Evolutionary conservation across 2,888 invertebrate genomes (phyloP).

Genomic region (Diploptera punctata): DNA sequence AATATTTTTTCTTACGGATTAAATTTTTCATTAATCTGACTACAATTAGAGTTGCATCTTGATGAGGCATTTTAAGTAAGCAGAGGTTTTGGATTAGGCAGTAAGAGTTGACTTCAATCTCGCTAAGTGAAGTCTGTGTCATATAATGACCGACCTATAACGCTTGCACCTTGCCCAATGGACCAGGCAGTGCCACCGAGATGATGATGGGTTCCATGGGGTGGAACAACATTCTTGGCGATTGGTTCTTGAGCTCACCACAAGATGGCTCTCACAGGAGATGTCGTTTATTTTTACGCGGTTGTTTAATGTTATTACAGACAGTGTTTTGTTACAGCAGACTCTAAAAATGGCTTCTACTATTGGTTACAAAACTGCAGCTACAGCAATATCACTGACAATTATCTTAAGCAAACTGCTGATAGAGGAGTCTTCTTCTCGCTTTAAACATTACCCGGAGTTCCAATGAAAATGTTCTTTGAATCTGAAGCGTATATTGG

Average conservation of each 20-base stretch:
- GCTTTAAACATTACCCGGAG: too few species aligned
- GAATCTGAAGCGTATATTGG: too few species aligned
- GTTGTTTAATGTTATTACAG: not conserved
- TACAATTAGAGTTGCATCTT: too few species aligned
- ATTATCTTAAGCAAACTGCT: too few species aligned
- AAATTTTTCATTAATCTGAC: too few species aligned
- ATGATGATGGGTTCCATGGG: conserved; percentile 8
- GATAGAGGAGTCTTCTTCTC: not conserved
- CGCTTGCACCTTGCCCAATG: conserved; percentile 11
- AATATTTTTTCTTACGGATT: too few species aligned
- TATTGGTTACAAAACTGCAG: not conserved
- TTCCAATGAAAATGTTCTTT: too few species aligned
- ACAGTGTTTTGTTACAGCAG: not conserved
- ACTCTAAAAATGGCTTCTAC: not conserved
- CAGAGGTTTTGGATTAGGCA: conserved; percentile 5
- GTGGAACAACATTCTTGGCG: conserved; percentile 2
- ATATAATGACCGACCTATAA: conserved; percentile 12
- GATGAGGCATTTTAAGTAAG: too few species aligned
- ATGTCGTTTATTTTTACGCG: not conserved
- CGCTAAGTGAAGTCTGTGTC: conserved; percentile 5
- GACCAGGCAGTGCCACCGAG: not conserved
- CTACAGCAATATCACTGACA: too few species aligned
- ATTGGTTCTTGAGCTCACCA: not conserved
- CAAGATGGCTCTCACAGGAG: conserved; percentile 1
- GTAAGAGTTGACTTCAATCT: conserved; percentile 2